These are phyloP conservation scores for Cyanoliseus patagonus DNA, from an alignment of 2,113 vertebrate genomes.

Conservation along the genomic window DNA sequence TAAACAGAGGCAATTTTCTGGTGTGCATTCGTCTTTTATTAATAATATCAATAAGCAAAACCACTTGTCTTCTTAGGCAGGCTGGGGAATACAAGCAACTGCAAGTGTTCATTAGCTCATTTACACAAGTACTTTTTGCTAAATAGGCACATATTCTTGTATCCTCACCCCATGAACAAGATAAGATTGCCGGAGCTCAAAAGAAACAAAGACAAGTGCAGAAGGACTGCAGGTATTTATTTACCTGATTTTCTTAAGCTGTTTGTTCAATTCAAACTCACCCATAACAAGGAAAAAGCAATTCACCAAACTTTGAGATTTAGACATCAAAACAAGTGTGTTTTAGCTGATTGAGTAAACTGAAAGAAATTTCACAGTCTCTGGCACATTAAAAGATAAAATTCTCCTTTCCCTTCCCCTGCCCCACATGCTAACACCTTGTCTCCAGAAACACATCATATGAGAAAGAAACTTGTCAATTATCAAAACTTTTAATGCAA, in stretches of 20 bases:
- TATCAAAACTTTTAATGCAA: neutral
- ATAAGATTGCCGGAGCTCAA: neutral
- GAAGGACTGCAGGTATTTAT: neutral
- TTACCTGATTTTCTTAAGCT: neutral
- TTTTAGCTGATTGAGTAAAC: neutral
- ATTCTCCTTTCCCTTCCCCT: neutral
- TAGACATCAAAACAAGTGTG: neutral
- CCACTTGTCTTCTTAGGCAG: neutral
- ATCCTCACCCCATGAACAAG: neutral
- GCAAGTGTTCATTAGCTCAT: neutral
- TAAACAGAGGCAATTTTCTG: neutral
- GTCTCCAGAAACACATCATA: neutral
- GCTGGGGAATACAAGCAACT: neutral
- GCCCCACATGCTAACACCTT: neutral
- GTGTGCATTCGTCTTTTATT: neutral
- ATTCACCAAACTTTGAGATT: neutral
- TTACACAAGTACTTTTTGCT: neutral
- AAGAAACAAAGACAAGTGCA: neutral
- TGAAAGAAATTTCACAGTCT: neutral
- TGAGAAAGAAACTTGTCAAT: neutral
- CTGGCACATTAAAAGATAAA: neutral
- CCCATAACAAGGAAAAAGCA: neutral
- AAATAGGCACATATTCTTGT: neutral
- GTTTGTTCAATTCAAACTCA: neutral
- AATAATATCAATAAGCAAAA: neutral